Percentiles rank a stretch among this genome's conserved stretches.
These are phyloP conservation scores for Melanotus villosus DNA, from an alignment of 2,888 invertebrate species.

Conservation along the genomic window DNA sequence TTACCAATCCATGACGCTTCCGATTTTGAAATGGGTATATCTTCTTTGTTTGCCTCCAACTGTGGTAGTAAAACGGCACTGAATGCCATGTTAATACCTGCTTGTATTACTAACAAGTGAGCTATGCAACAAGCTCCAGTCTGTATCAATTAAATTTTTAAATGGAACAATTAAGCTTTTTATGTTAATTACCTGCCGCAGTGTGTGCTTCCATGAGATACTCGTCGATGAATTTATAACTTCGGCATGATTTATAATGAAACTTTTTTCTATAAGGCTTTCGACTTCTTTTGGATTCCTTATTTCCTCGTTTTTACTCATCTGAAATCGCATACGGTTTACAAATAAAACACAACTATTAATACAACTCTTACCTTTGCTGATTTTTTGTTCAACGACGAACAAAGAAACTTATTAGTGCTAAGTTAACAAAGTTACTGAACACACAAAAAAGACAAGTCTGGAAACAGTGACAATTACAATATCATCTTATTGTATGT, in stretches of 20 bases:
- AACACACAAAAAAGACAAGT: no score
- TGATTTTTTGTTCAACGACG: not conserved
- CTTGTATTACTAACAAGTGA: constrained; percentile 70
- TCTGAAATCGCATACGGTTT: not conserved
- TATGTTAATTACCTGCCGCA: constrained; percentile 36
- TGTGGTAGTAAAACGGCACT: constrained; percentile 72
- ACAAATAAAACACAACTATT: not conserved
- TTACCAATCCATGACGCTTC: constrained; percentile 74
- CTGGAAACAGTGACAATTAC: no score
- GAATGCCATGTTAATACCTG: constrained; percentile 73
- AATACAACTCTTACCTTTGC: not conserved
- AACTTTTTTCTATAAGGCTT: constrained; percentile 12
- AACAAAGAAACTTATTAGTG: no score
- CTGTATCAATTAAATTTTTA: constrained; percentile 56
- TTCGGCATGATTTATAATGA: not conserved
- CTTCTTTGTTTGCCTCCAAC: constrained; percentile 64
- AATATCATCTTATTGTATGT: no score
- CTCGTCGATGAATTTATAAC: not conserved
- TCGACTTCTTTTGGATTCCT: constrained; percentile 1
- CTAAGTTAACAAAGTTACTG: no score
- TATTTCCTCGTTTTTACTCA: not conserved
- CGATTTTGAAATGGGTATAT: constrained; percentile 66
- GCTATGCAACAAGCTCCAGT: constrained; percentile 68
- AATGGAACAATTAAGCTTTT: not conserved
- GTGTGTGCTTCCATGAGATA: constrained; percentile 39